A percentile compares a stretch with the other conserved stretches of the same genome.
These are phyloP conservation scores for Gavia stellata DNA, from an alignment of 2,113 vertebrate species.

Conservation along the genomic window DNA sequence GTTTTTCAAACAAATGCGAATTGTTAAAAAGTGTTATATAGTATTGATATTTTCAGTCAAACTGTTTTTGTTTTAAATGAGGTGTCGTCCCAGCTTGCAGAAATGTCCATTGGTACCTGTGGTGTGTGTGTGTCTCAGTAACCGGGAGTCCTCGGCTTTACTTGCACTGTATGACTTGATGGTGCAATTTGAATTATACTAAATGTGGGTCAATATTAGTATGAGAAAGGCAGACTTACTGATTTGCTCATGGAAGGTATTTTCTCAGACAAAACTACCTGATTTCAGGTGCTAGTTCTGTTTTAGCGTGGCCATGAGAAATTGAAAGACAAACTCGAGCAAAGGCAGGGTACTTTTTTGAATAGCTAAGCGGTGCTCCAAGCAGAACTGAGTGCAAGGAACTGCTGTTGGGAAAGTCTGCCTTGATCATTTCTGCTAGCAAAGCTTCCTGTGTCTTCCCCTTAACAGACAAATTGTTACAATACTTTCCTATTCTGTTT, in stretches of 20 bases:
- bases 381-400: background rate
- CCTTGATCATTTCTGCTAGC: background rate
- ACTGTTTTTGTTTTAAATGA: background rate
- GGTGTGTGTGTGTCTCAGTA: rapidly evolving
- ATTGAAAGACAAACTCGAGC: background rate
- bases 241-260: background rate
- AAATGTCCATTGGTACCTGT: rapidly evolving
- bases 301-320: background rate
- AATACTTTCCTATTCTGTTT: background rate
- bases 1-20: background rate
- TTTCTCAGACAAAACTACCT: background rate
- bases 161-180: rapidly evolving
- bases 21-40: background rate
- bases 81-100: background rate
- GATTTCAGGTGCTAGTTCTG: background rate
- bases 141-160: background rate
- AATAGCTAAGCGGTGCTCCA: background rate
- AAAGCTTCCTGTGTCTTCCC: background rate
- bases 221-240: background rate
- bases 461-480: background rate
- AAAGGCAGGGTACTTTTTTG: background rate
- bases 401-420: background rate
- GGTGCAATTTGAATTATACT: background rate
- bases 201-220: background rate
- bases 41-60: background rate